These are phyloP conservation scores for Heliconius ethilla DNA, from an alignment of 2,888 invertebrate genomes.

Conservation along the genomic window DNA sequence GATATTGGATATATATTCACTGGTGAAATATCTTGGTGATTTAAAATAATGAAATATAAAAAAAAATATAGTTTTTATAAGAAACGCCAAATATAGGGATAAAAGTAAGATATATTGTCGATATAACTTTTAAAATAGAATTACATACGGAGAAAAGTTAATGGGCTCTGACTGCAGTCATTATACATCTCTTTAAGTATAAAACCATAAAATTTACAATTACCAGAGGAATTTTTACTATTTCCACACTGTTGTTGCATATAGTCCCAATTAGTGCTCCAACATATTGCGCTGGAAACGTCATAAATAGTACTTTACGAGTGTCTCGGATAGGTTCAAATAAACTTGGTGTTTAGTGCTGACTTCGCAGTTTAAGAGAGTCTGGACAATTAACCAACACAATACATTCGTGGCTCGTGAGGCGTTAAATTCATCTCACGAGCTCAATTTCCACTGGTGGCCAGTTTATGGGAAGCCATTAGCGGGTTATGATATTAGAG, in stretches of 20 bases:
- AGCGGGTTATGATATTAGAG: neutral
- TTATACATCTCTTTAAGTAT: constrained; percentile 40
- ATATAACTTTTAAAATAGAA: neutral
- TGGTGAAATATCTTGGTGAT: too few relatives aligned
- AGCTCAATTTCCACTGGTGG: constrained; percentile 26
- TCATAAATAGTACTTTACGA: constrained; percentile 66
- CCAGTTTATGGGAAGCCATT: constrained; percentile 13
- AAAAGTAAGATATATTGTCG: neutral
- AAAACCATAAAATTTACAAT: constrained; percentile 47
- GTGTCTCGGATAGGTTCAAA: constrained; percentile 60
- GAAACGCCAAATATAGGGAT: too few relatives aligned
- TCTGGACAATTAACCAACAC: constrained; percentile 42
- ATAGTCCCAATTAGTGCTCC: constrained; percentile 64
- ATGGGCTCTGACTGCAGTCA: constrained; percentile 38
- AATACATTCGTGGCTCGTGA: constrained; percentile 26
- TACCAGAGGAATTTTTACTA: constrained; percentile 41
- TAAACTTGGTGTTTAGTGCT: constrained; percentile 62
- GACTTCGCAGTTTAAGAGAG: constrained; percentile 57
- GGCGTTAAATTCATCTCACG: constrained; percentile 30
- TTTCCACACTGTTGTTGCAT: constrained; percentile 50
- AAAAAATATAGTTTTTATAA: too few relatives aligned
- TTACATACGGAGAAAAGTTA: constrained; percentile 9
- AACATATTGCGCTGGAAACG: constrained; percentile 56
- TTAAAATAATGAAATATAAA: too few relatives aligned
- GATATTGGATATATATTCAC: too few relatives aligned